phyloP scores from a whole-genome alignment of 2,113 vertebrate species.

The Oreochromis spilurus region DNA sequence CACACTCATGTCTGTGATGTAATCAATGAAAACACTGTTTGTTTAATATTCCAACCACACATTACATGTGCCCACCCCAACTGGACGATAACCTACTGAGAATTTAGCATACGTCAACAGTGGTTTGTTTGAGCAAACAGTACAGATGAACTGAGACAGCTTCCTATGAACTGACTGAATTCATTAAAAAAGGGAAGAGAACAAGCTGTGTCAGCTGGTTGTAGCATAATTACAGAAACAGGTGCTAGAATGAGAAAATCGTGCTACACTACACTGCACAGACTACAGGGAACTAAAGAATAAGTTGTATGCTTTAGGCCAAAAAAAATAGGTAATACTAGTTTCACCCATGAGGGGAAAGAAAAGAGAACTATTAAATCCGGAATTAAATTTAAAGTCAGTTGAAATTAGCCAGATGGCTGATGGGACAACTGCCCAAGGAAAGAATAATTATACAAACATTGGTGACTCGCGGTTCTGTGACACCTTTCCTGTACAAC shows the following conservation, averaged over 20 bases:
- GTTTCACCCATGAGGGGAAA: neutral
- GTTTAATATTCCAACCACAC: constrained; percentile 41
- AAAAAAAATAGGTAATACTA: neutral
- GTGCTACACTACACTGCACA: neutral
- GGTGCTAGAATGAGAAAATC: neutral
- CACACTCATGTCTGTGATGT: neutral
- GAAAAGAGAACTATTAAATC: neutral
- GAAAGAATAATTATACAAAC: neutral
- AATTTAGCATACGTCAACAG: constrained; percentile 5
- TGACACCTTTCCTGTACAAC: neutral
- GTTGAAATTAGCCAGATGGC: neutral
- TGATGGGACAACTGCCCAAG: neutral
- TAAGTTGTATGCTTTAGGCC: neutral
- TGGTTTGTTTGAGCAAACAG: neutral
- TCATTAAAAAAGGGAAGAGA: neutral
- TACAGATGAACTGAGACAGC: neutral
- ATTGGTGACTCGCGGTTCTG: neutral
- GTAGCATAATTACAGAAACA: neutral
- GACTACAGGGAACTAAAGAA: neutral
- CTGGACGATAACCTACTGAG: neutral
- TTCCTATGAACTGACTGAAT: neutral
- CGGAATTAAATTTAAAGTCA: neutral
- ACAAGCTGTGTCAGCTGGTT: neutral
- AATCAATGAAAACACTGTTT: constrained; percentile 1
- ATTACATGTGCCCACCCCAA: neutral